These are phyloP conservation scores for Danio rerio DNA, from an alignment of 2,113 vertebrate species.

Conservation along the genomic window GRCz12tu NC_133184.1:44661501-44662000, in stretches of 20 bases:
- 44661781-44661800: conserved; percentile 90
- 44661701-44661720: conserved; percentile 92
- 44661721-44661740: conserved; percentile 98
- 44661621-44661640: conserved; percentile 91
- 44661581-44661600: conserved; percentile 92
- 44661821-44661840: conserved; percentile 96
- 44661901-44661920: conserved; percentile 95
- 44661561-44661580: conserved; percentile 93
- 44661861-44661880: conserved; percentile 92
- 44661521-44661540: conserved; percentile 92
- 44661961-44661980: conserved; percentile 94
- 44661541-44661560: conserved; percentile 93
- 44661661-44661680: conserved; percentile 97
- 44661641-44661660: conserved; percentile 86
- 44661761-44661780: conserved; percentile 94
- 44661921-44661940: conserved; percentile 89
- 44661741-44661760: conserved; percentile 97
- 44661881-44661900: conserved; percentile 90
- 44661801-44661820: conserved; percentile 94
- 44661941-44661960: conserved; percentile 92
- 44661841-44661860: conserved; percentile 95
- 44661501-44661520: conserved; percentile 98
- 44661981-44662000: conserved; percentile 88
- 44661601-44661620: conserved; percentile 97
- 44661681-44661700: conserved; percentile 91